A percentile compares a stretch with the other conserved stretches of the same genome.
phyloP scores from a whole-genome alignment of 2,888 invertebrate species.

The Sericinus montela region DNA sequence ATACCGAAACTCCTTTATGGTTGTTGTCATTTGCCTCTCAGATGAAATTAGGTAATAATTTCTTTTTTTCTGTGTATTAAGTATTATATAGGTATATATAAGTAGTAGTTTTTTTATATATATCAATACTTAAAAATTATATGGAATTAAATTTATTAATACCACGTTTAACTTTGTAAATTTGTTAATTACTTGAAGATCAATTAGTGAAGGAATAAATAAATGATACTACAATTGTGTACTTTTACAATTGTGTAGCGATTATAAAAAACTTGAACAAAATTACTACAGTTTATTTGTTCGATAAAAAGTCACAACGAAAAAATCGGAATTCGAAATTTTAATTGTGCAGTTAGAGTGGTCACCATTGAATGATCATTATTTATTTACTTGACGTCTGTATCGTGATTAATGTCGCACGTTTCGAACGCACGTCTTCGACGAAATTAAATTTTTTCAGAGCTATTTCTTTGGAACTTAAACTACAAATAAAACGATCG shows the following conservation, averaged over 20 bases:
- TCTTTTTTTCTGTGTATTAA: too few relatives aligned
- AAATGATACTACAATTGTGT: too few relatives aligned
- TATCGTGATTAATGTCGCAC: conserved; percentile 36
- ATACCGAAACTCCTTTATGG: too few relatives aligned
- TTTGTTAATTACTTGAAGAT: too few relatives aligned
- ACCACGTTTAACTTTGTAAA: too few relatives aligned
- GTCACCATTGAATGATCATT: conserved; percentile 22
- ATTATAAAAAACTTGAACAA: conserved; percentile 40
- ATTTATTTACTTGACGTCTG: conserved; percentile 28
- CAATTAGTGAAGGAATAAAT: too few relatives aligned
- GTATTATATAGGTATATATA: too few relatives aligned
- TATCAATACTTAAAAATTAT: too few relatives aligned
- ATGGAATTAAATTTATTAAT: too few relatives aligned
- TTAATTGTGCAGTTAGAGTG: conserved; percentile 35
- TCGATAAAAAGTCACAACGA: conserved; percentile 35
- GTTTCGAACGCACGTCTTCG: conserved; percentile 31
- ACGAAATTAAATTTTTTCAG: conserved; percentile 21
- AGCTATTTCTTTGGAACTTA: conserved; percentile 10
- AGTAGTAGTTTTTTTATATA: too few relatives aligned
- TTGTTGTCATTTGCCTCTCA: too few relatives aligned
- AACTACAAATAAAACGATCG: conserved; percentile 9
- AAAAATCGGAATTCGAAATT: conserved; percentile 50
- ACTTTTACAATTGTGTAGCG: conserved; percentile 43
- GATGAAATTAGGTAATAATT: too few relatives aligned
- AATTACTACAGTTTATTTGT: conserved; percentile 32